A percentile compares a stretch with the other conserved stretches of the same genome.
These are phyloP conservation scores for Eudyptes chrysolophus DNA, from an alignment of 2,113 vertebrate species.

Conservation along the genomic window DNA sequence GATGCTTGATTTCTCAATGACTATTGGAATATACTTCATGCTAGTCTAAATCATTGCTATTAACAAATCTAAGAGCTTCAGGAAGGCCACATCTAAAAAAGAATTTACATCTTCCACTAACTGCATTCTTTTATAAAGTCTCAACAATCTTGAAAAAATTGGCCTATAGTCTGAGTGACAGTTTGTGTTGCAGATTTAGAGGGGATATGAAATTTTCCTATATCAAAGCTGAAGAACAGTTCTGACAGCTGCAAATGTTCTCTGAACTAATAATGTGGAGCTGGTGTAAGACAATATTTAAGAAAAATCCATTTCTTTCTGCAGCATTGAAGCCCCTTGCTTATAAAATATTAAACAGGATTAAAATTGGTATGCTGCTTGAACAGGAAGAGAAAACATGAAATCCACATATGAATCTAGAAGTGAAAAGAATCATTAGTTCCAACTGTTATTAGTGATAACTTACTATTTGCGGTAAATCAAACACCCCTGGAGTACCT, in stretches of 20 bases:
- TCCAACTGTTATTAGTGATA: not conserved
- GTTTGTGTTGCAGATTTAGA: constrained; percentile 62
- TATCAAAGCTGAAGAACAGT: constrained; percentile 44
- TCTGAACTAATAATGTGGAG: constrained; percentile 47
- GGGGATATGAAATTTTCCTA: constrained; percentile 40
- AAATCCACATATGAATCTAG: not conserved
- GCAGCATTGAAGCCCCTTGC: not conserved
- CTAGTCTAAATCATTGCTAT: constrained; percentile 10
- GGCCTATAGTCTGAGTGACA: constrained; percentile 50
- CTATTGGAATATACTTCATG: not conserved
- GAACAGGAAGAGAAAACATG: not conserved
- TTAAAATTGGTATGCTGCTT: constrained; percentile 10
- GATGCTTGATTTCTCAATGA: not conserved
- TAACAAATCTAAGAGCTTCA: constrained; percentile 11
- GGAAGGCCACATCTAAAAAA: constrained; percentile 38
- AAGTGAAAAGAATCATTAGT: not conserved
- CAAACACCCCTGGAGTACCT: not conserved
- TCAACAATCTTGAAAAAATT: constrained; percentile 51
- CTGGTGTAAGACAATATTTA: constrained; percentile 15
- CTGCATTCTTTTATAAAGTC: constrained; percentile 56
- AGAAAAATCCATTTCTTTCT: constrained; percentile 14
- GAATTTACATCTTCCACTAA: constrained; percentile 48
- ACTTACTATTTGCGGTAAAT: not conserved
- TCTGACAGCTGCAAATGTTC: constrained; percentile 39
- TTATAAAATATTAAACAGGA: constrained; percentile 27